Evolutionary conservation across 2,113 vertebrate species (phyloP).

Genomic region (Microtus ochrogaster): DNA sequence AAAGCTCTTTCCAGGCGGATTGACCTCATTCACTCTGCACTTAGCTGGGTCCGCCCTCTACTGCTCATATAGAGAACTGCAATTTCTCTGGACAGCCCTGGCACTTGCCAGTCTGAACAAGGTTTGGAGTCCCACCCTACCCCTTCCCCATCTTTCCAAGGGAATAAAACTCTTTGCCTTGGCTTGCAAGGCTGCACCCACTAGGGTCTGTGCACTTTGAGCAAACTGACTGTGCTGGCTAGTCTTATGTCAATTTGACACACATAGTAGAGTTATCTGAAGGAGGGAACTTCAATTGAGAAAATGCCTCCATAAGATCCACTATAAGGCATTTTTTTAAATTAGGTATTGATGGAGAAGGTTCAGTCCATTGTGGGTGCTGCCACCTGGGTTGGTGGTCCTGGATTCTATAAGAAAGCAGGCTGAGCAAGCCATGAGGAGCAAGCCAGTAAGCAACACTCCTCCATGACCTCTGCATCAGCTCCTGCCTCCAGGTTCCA

Average conservation of each 20-base stretch:
- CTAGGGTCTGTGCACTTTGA: not conserved
- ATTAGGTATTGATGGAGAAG: not conserved
- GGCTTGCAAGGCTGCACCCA: not conserved
- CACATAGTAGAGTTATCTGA: not conserved
- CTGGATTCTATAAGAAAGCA: not conserved
- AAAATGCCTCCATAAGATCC: not conserved
- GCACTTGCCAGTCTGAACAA: not conserved
- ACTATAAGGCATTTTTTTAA: not conserved
- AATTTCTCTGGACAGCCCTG: not conserved
- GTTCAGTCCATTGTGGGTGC: not conserved
- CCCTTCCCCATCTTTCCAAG: rapidly evolving
- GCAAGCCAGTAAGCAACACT: not conserved
- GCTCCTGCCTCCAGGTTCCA: not conserved
- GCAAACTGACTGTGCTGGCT: not conserved
- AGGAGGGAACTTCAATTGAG: not conserved
- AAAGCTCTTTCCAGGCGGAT: not conserved
- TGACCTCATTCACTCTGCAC: not conserved
- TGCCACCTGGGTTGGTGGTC: not conserved
- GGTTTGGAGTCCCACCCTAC: not conserved
- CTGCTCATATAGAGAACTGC: constrained; percentile 17
- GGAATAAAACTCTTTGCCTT: not conserved
- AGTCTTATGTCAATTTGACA: not conserved
- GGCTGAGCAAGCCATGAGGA: not conserved
- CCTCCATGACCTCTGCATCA: not conserved
- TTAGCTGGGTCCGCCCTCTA: constrained; percentile 16